Evolutionary conservation across 2,888 invertebrate genomes (phyloP), one percentile per base, ranked within the genome.

Genomic region (Brachyptera putata): DNA sequence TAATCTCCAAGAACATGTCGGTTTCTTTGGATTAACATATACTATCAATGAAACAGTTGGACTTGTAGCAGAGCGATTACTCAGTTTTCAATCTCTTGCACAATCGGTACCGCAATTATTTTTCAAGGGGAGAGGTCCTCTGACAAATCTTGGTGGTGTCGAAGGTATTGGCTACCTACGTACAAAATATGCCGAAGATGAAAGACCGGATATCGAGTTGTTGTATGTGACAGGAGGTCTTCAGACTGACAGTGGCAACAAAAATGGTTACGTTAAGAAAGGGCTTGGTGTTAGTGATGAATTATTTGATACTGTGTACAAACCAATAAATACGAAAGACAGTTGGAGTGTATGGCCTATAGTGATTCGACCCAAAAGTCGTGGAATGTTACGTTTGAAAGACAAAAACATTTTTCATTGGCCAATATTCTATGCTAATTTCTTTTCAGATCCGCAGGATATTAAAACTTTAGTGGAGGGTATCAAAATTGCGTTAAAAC

Each of bases 381-480:
- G 69, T 24, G 84, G 84, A 18, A 70, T 68, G 49, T 58, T 84
- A 13, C 75, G 74, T 63, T 70, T 85, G 11, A 70, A 72, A 58
- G 76, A 78, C 1, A 72, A 68, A 7, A 75, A 86, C 70, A 85
- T 85, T 0, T 72, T 77, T 36, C 77, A 81, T 22, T 78, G 79
- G 69, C 86, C 86, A 0, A 71, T 77, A 21, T 78, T 87, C 37
- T 76, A 82, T 67, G 81, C 83, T 1, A 84, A 84, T 66, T 84
- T 82, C 65, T 75, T 83, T 41, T 65, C 74, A 3, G 76, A 76
- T 16, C 70, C 74, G 0, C 68, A 74, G 18, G 93, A 89, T 72
- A 86, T 90, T 0, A 83, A 85, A 58, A 84, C 85, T 0, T 76
- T 94, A n/a, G 88, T 93, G 0, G 93, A 93, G 73, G 92, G 91